A percentile compares a stretch with the other conserved stretches of the same genome.
Evolutionary conservation across 2,888 invertebrate species (phyloP).

Genomic region (Anthophora plumipes): DNA sequence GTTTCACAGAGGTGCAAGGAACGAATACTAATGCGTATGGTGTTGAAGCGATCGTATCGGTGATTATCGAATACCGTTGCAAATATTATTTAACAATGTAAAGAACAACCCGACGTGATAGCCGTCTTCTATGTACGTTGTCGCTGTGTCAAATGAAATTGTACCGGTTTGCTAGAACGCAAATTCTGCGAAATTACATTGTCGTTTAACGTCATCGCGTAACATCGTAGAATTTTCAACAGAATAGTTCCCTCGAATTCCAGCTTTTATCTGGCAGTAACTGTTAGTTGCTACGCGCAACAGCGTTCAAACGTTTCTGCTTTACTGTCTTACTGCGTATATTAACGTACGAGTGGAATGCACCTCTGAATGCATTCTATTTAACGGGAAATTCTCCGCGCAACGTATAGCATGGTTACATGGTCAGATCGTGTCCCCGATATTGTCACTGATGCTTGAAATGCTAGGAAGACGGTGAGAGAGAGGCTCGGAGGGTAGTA

Average conservation of each 20-base stretch:
- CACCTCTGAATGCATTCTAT: constrained; percentile 57
- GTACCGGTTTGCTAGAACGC: not conserved
- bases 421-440: constrained; percentile 60
- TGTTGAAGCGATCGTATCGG: constrained; percentile 11
- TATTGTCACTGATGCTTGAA: constrained; percentile 58
- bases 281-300: constrained; percentile 6
- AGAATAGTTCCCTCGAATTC: constrained; percentile 18
- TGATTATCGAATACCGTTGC: not conserved
- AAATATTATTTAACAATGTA: constrained; percentile 23
- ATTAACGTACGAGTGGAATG: constrained; percentile 63
- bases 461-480: constrained; percentile 53
- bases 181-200: not conserved
- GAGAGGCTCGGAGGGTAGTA: constrained; percentile 17
- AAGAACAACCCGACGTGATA: too few relatives aligned
- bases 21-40: constrained; percentile 38
- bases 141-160: not conserved
- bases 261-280: constrained; percentile 14
- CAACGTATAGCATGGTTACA: constrained; percentile 50
- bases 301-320: constrained; percentile 48
- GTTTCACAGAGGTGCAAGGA: constrained; percentile 35
- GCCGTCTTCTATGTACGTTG: too few relatives aligned
- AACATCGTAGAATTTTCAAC: not conserved
- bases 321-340: constrained; percentile 55
- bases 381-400: constrained; percentile 43
- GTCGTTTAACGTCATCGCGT: not conserved